These are phyloP conservation scores for Stegana nigrithorax DNA, from an alignment of 2,888 invertebrate species.

Conservation along the genomic window DNA sequence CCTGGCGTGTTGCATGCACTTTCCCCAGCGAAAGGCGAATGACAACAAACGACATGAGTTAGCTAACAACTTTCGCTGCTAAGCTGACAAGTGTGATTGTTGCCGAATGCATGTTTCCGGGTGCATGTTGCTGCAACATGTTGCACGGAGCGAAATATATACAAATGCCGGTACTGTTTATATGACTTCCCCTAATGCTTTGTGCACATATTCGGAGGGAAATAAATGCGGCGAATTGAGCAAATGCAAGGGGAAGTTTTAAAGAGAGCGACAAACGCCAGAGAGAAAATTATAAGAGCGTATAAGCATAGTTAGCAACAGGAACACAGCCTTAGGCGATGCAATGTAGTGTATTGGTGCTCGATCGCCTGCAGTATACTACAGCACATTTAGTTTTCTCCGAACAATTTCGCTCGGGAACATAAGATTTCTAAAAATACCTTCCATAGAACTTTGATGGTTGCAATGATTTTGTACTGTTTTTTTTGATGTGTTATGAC, in stretches of 20 bases:
- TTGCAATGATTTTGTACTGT: no score
- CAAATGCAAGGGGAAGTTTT: slow-evolving; percentile 22
- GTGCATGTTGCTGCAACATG: slow-evolving; percentile 31
- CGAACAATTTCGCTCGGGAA: no score
- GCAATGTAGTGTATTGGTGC: no score
- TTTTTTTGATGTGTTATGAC: no score
- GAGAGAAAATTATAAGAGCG: neutral
- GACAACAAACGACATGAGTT: no score
- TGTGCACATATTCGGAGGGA: slow-evolving; percentile 33
- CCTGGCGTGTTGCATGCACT: slow-evolving; percentile 23
- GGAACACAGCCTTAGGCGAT: no score
- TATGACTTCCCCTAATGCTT: neutral
- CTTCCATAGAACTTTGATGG: no score
- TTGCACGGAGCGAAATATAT: neutral
- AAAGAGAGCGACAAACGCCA: neutral
- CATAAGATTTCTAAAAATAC: no score
- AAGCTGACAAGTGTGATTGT: neutral
- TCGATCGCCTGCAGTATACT: no score
- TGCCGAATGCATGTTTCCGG: slow-evolving; percentile 1
- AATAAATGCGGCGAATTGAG: slow-evolving; percentile 19
- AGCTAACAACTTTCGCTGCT: neutral
- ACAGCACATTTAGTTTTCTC: no score
- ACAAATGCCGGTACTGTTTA: neutral
- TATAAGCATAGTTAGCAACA: neutral
- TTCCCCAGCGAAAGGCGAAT: slow-evolving; percentile 40